Evolutionary conservation across 2,113 vertebrate genomes (phyloP).

Genomic region (Grammomys dolichurus): DNA sequence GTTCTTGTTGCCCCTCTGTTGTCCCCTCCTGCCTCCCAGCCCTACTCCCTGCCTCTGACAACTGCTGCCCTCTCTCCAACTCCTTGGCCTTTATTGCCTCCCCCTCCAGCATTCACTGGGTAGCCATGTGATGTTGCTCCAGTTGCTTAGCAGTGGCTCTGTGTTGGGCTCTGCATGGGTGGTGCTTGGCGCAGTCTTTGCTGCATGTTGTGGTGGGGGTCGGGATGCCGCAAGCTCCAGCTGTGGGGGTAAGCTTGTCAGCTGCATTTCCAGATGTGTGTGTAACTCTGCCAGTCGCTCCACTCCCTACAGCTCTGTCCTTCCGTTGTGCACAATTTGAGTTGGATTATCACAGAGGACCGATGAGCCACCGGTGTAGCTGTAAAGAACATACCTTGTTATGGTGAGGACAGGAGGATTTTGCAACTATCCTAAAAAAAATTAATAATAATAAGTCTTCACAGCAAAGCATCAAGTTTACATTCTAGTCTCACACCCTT

Average conservation of each 20-base stretch:
- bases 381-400: slow-evolving; percentile 78
- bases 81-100: slow-evolving; percentile 19
- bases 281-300: slow-evolving; percentile 83
- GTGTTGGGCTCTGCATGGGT: slow-evolving; percentile 88
- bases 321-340: slow-evolving; percentile 77
- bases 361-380: slow-evolving; percentile 76
- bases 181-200: slow-evolving; percentile 87
- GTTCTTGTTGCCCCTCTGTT: slow-evolving; percentile 86
- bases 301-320: slow-evolving; percentile 81
- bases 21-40: slow-evolving; percentile 71
- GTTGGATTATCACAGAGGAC: slow-evolving; percentile 76
- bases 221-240: slow-evolving; percentile 75
- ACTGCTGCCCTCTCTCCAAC: slow-evolving; percentile 40
- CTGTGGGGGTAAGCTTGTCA: slow-evolving; percentile 83
- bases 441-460: slow-evolving; percentile 60
- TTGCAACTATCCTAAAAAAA: slow-evolving; percentile 72
- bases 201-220: slow-evolving; percentile 85
- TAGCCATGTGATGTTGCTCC: not conserved
- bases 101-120: slow-evolving; percentile 68
- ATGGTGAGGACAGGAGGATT: slow-evolving; percentile 82
- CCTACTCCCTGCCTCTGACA: slow-evolving; percentile 34
- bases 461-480: slow-evolving; percentile 29
- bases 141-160: slow-evolving; percentile 79
- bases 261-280: slow-evolving; percentile 82
- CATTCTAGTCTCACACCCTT: slow-evolving; percentile 70